phyloP scores from a whole-genome alignment of 1,140 invertebrate species.

The Eciton burchellii region DNA sequence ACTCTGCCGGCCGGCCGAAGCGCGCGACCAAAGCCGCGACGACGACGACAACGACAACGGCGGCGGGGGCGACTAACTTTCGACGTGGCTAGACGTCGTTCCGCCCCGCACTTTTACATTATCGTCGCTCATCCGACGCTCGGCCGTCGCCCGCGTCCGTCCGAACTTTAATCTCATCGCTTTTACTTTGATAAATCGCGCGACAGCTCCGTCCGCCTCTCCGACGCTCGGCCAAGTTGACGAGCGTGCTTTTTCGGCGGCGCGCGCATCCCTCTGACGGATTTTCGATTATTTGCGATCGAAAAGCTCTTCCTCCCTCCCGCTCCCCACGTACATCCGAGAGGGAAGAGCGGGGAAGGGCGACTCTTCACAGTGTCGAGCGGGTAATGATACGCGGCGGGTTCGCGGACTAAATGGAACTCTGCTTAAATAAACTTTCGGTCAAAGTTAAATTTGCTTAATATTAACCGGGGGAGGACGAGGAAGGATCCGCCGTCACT shows the following conservation, averaged over 20 bases:
- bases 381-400: slow-evolving; percentile 30
- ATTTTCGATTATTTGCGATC: slow-evolving; percentile 17
- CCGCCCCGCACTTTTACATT: slow-evolving; percentile 51
- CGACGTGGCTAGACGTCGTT: slow-evolving; percentile 36
- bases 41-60: slow-evolving; percentile 26
- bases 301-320: too few relatives aligned
- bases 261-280: background rate
- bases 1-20: background rate
- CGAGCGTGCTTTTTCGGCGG: slow-evolving; percentile 32
- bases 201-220: slow-evolving; percentile 42
- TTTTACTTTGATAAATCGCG: slow-evolving; percentile 60
- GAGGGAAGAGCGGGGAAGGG: background rate
- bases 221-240: slow-evolving; percentile 28
- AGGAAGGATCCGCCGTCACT: background rate
- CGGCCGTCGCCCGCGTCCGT: slow-evolving; percentile 10
- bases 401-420: slow-evolving; percentile 40
- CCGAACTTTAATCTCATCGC: slow-evolving; percentile 61
- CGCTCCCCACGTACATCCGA: background rate
- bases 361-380: background rate
- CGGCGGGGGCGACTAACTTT: slow-evolving; percentile 41
- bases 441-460: slow-evolving; percentile 26
- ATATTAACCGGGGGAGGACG: slow-evolving; percentile 5
- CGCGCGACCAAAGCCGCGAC: slow-evolving; percentile 26
- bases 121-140: slow-evolving; percentile 57
- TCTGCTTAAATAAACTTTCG: slow-evolving; percentile 33